Conservation (phyloP, 2,888 invertebrate genomes). For the Amblyjoppa fuscipennis region DNA sequence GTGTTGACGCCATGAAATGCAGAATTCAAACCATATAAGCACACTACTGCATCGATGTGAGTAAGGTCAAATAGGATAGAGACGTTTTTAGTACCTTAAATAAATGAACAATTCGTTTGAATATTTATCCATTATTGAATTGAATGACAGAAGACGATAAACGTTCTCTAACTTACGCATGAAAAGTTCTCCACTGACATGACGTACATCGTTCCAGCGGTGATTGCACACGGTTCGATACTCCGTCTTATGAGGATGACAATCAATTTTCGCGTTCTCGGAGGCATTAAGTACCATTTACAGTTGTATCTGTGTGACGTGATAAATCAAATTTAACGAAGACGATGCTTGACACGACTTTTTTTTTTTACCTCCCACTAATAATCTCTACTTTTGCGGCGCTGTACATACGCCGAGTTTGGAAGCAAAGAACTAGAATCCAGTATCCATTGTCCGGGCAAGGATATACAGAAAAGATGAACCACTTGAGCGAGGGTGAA, state of each 20-base stretch:
- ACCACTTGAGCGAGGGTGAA: not conserved
- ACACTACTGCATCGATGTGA: constrained; percentile 45
- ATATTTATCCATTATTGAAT: not conserved
- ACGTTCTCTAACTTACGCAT: constrained; percentile 11
- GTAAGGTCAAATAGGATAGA: constrained; percentile 58
- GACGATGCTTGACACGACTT: not conserved
- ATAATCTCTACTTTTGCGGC: not conserved
- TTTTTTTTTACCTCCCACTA: not conserved
- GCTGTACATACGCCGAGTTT: constrained; percentile 17
- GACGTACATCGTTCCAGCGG: constrained; percentile 51
- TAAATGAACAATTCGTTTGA: not conserved
- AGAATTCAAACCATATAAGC: not conserved
- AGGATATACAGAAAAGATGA: constrained; percentile 30
- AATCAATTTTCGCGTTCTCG: constrained; percentile 30
- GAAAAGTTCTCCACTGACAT: constrained; percentile 52
- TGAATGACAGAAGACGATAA: not conserved
- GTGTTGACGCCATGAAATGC: no score
- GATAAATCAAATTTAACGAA: not conserved
- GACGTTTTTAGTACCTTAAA: constrained; percentile 56
- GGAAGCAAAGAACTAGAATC: constrained; percentile 26
- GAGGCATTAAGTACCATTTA: constrained; percentile 5
- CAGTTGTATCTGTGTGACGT: not conserved
- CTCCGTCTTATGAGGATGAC: constrained; percentile 26
- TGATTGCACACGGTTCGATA: constrained; percentile 36
- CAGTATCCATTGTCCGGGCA: constrained; percentile 48